Evolutionary conservation across 1,140 invertebrate genomes (phyloP).

Genomic region (Lordiphosa stackelbergi): DNA sequence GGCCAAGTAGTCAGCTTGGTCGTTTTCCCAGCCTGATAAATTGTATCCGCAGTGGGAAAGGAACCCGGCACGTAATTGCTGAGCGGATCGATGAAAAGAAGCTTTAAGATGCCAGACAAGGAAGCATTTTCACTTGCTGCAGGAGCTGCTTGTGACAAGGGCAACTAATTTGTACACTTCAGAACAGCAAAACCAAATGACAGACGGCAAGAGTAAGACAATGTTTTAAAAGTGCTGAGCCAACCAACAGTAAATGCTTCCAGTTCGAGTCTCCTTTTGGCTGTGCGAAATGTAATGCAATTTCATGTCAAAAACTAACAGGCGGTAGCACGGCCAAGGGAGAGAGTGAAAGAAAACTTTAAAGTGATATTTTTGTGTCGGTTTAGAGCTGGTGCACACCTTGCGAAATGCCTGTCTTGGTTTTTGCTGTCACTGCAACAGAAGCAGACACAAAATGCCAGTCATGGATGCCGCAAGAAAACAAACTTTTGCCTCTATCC

Average conservation of each 20-base stretch:
- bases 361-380: conserved; percentile 74
- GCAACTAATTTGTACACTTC: conserved; percentile 74
- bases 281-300: conserved; percentile 69
- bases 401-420: conserved; percentile 41
- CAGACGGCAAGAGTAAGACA: conserved; percentile 71
- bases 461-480: conserved; percentile 68
- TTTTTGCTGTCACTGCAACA: conserved; percentile 62
- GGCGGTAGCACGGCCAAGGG: conserved; percentile 42
- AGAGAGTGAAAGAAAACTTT: conserved; percentile 51
- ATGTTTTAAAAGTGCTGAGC: conserved; percentile 43
- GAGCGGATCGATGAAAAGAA: conserved; percentile 70
- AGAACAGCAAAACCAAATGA: conserved; percentile 55
- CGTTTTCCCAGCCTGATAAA: conserved; percentile 69
- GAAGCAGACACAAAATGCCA: conserved; percentile 41
- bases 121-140: conserved; percentile 20
- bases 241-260: conserved; percentile 24
- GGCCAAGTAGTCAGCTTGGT: conserved; percentile 30
- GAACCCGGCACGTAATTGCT: conserved; percentile 63
- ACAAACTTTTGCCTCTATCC: conserved; percentile 59
- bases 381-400: conserved; percentile 53
- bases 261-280: conserved; percentile 18
- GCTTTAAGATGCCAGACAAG: conserved; percentile 58
- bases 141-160: conserved; percentile 58
- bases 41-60: conserved; percentile 58
- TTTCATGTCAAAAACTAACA: conserved; percentile 73